Percentiles rank a stretch among this genome's conserved stretches.
These are phyloP conservation scores for Phoebastria nigripes DNA, from an alignment of 2,797 vertebrate species.

Conservation along the genomic window DNA sequence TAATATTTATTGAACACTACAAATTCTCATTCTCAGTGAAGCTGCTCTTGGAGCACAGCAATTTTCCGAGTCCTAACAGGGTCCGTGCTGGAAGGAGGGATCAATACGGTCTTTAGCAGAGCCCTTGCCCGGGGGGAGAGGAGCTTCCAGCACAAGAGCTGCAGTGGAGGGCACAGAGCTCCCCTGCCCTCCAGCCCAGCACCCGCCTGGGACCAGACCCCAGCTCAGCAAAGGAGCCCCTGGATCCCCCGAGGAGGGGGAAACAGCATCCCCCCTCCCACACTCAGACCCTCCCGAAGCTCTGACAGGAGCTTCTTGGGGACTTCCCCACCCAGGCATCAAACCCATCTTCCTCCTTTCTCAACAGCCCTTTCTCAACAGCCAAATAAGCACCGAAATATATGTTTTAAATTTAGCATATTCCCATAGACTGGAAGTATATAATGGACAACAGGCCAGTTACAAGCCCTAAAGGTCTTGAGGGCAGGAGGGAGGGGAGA, in stretches of 20 bases:
- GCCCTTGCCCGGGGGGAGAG: not conserved
- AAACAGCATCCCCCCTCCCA: not conserved
- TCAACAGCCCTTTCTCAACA: not conserved
- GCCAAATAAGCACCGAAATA: not conserved
- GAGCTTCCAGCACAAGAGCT: accelerated
- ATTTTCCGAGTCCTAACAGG: conserved; percentile 21
- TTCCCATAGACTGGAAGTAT: not conserved
- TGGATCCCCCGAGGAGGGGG: accelerated
- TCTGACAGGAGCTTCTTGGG: not conserved
- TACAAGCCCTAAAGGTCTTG: not conserved
- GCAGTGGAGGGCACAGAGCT: not conserved
- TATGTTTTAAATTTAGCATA: not conserved
- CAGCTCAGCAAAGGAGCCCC: not conserved
- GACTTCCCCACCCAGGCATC: not conserved
- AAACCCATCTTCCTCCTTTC: not conserved
- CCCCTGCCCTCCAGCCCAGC: accelerated
- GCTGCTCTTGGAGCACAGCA: not conserved
- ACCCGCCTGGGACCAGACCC: accelerated
- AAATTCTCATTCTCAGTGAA: not conserved
- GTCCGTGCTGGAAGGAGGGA: not conserved
- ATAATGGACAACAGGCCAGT: not conserved
- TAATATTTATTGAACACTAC: conserved; percentile 51
- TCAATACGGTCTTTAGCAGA: not conserved
- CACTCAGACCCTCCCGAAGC: not conserved
- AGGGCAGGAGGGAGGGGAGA: not conserved